These are phyloP conservation scores for Myrmecophaga tridactyla DNA, from an alignment of 2,113 vertebrate species.

Conservation along the genomic window DNA sequence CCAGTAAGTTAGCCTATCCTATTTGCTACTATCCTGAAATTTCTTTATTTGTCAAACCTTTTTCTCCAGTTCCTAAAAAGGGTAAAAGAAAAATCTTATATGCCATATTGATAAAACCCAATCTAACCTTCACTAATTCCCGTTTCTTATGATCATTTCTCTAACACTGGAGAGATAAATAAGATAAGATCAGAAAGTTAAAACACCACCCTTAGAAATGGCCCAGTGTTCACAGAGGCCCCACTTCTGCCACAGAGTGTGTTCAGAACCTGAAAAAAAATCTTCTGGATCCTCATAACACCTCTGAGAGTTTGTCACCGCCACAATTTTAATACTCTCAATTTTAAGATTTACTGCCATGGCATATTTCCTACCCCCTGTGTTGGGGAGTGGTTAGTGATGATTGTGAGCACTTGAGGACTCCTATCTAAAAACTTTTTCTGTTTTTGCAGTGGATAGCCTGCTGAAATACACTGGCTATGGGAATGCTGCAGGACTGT, in stretches of 20 bases:
- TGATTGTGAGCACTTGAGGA: not conserved
- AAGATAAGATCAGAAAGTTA: slow-evolving; percentile 21
- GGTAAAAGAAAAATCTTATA: not conserved
- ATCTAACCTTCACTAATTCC: not conserved
- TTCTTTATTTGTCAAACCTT: slow-evolving; percentile 7
- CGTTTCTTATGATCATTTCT: slow-evolving; percentile 42
- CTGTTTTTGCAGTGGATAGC: slow-evolving; percentile 91
- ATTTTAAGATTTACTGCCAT: not conserved
- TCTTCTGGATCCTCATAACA: not conserved
- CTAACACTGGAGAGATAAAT: slow-evolving; percentile 25
- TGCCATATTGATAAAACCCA: slow-evolving; percentile 1
- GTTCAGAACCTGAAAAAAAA: not conserved
- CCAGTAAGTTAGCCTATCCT: not conserved
- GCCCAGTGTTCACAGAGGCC: not conserved
- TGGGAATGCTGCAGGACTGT: slow-evolving; percentile 94
- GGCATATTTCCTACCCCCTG: not conserved
- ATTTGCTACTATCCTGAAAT: slow-evolving; percentile 25
- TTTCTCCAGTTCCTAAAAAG: slow-evolving; percentile 7
- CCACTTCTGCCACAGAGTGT: not conserved
- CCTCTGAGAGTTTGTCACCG: not conserved
- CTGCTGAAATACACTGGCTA: slow-evolving; percentile 98
- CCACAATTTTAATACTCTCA: not conserved
- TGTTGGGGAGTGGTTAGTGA: not conserved
- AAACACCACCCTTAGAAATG: not conserved
- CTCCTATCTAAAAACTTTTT: slow-evolving; percentile 64